Evolutionary conservation across 1,140 invertebrate species (phyloP), one percentile per base, ranked within the genome.

Genomic region (Trichonephila inaurata): DNA sequence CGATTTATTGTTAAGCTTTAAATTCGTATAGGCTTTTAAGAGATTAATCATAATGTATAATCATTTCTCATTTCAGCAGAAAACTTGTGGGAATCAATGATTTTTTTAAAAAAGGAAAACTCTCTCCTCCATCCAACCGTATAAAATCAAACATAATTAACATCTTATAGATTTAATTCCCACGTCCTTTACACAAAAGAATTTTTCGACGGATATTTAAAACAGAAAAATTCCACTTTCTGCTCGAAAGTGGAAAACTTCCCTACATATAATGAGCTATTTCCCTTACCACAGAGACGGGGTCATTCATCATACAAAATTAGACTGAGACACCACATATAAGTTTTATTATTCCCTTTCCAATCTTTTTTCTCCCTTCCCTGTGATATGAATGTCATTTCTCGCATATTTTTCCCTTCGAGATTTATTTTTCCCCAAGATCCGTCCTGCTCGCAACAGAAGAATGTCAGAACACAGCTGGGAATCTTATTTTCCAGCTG

Each of bases 351-450:
- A 61, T 85, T 28, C 1, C n/a, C 21, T 60, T 18, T 85, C 7
- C 24, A 3, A 60, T 60, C 24, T 85, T 85, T n/a, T 58, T 61
- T 16, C 12, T n/a, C 14, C 51, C 16, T 28, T 28, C 72, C 21
- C 8, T n/a, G 21, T 85, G 58, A 85, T 60, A 85, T 61, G 24
- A 85, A 85, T 85, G 51, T 85, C 83, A 85, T 85, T 85, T 85
- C 83, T 12, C 21, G n/a, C 58, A 61, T 18, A 85, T 85, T 85
- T 85, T 85, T 85, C 44, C 83, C 33, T 40, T 12, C 28, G 72
- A 61, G 58, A 61, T 61, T 85, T 60, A 85, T 85, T 61, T 85
- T 85, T 61, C 51, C 58, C n/a, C 12, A 28, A 85, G n/a, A 60
- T 60, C 44, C 10, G 12, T 61, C 12, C 83, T n/a, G 16, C 19